These are phyloP conservation scores for Pampusana beccarii DNA, from an alignment of 2,113 vertebrate species.

Conservation along the genomic window DNA sequence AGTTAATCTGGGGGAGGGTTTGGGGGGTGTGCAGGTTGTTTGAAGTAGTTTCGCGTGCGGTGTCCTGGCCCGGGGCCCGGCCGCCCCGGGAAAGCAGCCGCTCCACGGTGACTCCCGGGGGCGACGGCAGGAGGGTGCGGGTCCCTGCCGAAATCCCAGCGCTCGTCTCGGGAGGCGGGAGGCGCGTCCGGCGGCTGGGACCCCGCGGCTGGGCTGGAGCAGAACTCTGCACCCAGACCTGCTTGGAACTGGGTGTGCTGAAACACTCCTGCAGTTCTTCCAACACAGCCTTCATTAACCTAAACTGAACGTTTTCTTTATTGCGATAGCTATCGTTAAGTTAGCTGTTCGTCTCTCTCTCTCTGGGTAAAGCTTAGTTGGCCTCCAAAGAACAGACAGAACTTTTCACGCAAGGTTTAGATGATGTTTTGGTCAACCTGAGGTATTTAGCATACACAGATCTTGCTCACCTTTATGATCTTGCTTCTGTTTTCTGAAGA, in stretches of 20 bases:
- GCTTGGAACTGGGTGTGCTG: rapidly evolving
- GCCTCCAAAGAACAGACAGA: neutral
- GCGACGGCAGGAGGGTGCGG: neutral
- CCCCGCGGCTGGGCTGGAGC: neutral
- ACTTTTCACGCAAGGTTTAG: neutral
- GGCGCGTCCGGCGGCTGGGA: neutral
- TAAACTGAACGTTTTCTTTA: rapidly evolving
- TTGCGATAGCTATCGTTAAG: neutral
- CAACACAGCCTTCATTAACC: rapidly evolving
- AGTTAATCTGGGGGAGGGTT: neutral
- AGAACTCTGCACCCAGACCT: rapidly evolving
- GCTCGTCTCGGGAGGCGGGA: neutral
- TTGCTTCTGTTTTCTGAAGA: neutral
- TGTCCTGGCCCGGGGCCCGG: neutral
- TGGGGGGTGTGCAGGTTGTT: rapidly evolving
- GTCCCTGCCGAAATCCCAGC: neutral
- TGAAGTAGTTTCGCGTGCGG: rapidly evolving
- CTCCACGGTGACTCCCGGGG: no score
- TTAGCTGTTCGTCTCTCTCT: neutral
- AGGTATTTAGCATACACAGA: neutral
- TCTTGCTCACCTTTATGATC: neutral
- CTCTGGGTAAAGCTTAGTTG: neutral
- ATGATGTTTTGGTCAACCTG: neutral
- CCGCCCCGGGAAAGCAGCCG: neutral
- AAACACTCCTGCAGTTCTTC: neutral